phyloP scores from a whole-genome alignment of 2,888 invertebrate species.

The Yponomeuta evonymella region DNA sequence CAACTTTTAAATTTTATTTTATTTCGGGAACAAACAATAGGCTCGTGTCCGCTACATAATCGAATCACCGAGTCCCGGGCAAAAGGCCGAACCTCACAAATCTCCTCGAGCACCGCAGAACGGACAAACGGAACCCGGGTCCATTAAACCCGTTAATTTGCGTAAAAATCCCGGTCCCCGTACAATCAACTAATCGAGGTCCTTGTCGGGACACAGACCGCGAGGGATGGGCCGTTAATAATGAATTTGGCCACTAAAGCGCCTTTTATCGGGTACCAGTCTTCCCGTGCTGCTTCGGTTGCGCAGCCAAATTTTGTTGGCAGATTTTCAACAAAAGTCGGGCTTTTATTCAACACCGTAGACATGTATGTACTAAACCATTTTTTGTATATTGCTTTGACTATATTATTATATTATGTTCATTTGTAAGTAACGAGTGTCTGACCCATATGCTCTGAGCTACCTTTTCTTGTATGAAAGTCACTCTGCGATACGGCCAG shows the following conservation, averaged over 20 bases:
- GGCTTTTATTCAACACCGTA: no score
- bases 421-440: no score
- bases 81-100: neutral
- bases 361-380: no score
- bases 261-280: slow-evolving; percentile 58
- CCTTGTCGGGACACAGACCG: slow-evolving; percentile 41
- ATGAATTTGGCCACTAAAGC: slow-evolving; percentile 70
- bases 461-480: no score
- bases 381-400: no score
- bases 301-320: neutral
- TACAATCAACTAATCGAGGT: slow-evolving; percentile 60
- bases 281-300: neutral
- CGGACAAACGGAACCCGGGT: neutral
- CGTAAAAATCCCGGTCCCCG: slow-evolving; percentile 43
- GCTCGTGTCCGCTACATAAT: neutral
- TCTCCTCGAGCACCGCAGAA: neutral
- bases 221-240: slow-evolving; percentile 58
- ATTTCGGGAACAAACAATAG: neutral
- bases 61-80: neutral
- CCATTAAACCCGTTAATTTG: slow-evolving; percentile 19
- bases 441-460: no score
- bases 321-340: neutral
- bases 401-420: no score
- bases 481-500: no score
- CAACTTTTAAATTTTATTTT: neutral